phyloP scores from a whole-genome alignment of 2,113 vertebrate genomes.

The Budorcas taxicolor region DNA sequence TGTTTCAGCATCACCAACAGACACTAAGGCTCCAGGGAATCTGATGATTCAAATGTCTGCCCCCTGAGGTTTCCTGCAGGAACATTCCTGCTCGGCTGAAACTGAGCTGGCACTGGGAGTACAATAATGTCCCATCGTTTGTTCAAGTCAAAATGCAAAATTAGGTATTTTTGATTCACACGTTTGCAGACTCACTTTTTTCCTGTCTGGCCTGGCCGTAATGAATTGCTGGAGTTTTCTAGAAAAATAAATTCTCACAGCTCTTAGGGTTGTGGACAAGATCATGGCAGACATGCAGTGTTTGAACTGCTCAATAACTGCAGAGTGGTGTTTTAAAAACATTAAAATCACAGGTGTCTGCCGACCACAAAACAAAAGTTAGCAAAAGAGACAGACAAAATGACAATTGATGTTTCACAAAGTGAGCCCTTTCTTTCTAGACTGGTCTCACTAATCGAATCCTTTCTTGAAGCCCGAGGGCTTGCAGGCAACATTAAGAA shows the following conservation, averaged over 20 bases:
- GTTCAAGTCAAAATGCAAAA: constrained; percentile 58
- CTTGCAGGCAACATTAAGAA: neutral
- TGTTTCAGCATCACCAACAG: constrained; percentile 15
- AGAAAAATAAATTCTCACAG: constrained; percentile 12
- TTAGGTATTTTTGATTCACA: constrained; percentile 51
- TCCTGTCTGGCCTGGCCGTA: neutral
- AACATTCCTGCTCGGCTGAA: constrained; percentile 62
- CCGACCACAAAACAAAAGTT: constrained; percentile 43
- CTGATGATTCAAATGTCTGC: constrained; percentile 61
- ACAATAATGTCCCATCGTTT: constrained; percentile 62
- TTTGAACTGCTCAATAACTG: constrained; percentile 40
- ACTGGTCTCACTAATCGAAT: neutral
- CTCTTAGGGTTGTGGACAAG: neutral
- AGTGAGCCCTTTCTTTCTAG: constrained; percentile 44
- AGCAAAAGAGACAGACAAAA: constrained; percentile 15
- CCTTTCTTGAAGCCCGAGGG: neutral
- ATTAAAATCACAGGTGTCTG: constrained; percentile 52
- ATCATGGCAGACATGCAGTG: neutral
- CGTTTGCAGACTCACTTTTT: constrained; percentile 35
- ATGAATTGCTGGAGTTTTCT: constrained; percentile 42
- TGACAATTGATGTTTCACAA: constrained; percentile 50
- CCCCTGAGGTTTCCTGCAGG: constrained; percentile 62
- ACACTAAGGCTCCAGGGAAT: constrained; percentile 41
- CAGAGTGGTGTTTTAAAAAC: constrained; percentile 47
- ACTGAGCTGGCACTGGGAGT: constrained; percentile 4